Base-by-base conservation (phyloP, 2,113 vertebrate genomes). In the Aegotheles bennettii region DNA sequence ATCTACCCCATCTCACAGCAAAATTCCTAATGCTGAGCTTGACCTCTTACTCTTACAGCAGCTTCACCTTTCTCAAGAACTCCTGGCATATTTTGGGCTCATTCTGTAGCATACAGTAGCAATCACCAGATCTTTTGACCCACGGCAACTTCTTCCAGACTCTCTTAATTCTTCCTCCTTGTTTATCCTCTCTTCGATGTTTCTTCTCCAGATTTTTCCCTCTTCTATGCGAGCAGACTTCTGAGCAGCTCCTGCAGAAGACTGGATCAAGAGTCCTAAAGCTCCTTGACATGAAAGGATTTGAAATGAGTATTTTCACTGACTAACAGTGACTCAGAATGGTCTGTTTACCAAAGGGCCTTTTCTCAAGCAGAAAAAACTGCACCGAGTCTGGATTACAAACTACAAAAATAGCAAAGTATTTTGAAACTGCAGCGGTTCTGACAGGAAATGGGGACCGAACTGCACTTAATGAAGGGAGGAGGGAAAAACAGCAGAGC, bases 311-410 rank as follows among this genome's bases (percentile, higher is more conserved):
- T 94, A 24, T 96, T 94, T 79, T 88, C 91, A 84, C 35, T 70
- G 68, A 92, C 80, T 90, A 95, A 83, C 53, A 90, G 65, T 90
- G 94, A 97, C 89, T 95, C 94, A 95, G 84, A 92, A 85, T 21
- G 29, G n/a, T 67, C 84, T 96, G 94, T 92, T 95, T 96, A 92
- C 79, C 70, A 63, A 90, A 69, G 33, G 57, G 33, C 80, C 70
- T 56, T 94, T 95, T 92, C 95, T 95, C 78, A 94, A 91, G 78
- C 53, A 94, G 70, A 84, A 94, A 71, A 92, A 51, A 87, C 29
- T 60, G 54, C 65, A 56, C 36, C 50, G 40, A 93, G 47, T 68
- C 75, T 87, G 56, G 21, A 77, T 75, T 70, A 82, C 78, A 74
- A 89, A 82, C 48, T 56, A 93, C 80, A 16, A 94, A 97, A 94